Evolutionary conservation across 1,140 invertebrate species (phyloP).

Genomic region (Phocides pigmalion): DNA sequence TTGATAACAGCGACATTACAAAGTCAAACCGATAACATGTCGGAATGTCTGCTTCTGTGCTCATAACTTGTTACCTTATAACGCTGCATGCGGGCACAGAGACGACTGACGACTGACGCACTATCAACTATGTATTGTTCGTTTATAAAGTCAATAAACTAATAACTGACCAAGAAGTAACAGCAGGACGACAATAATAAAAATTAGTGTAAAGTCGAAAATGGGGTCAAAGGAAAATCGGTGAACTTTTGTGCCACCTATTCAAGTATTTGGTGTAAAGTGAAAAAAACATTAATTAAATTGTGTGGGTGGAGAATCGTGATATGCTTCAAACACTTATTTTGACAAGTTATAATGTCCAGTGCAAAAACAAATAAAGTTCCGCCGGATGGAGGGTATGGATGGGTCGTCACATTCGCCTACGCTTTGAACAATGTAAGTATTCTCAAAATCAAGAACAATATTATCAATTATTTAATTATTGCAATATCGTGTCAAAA

Average conservation of each 20-base stretch:
- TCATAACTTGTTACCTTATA: slow-evolving; percentile 36
- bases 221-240: slow-evolving; percentile 1
- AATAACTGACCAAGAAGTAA: neutral
- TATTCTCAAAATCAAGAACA: slow-evolving; percentile 32
- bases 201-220: neutral
- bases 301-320: neutral
- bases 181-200: neutral
- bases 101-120: slow-evolving; percentile 16
- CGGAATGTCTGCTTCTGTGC: slow-evolving; percentile 41
- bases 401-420: slow-evolving; percentile 88
- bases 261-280: slow-evolving; percentile 4
- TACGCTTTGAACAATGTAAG: slow-evolving; percentile 87
- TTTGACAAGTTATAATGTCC: slow-evolving; percentile 45
- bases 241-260: slow-evolving; percentile 21
- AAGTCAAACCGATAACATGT: slow-evolving; percentile 66
- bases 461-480: no score
- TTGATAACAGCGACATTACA: slow-evolving; percentile 66
- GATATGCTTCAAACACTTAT: slow-evolving; percentile 11
- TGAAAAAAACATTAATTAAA: neutral
- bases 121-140: slow-evolving; percentile 12
- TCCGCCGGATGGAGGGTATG: slow-evolving; percentile 88
- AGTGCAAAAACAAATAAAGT: slow-evolving; percentile 59
- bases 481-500: no score
- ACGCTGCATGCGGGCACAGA: slow-evolving; percentile 25
- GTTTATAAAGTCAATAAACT: neutral